A percentile compares a stretch with the other conserved stretches of the same genome.
Evolutionary conservation across 1,140 invertebrate genomes (phyloP).

Genomic region (Bursaphelenchus mucronatus): DNA sequence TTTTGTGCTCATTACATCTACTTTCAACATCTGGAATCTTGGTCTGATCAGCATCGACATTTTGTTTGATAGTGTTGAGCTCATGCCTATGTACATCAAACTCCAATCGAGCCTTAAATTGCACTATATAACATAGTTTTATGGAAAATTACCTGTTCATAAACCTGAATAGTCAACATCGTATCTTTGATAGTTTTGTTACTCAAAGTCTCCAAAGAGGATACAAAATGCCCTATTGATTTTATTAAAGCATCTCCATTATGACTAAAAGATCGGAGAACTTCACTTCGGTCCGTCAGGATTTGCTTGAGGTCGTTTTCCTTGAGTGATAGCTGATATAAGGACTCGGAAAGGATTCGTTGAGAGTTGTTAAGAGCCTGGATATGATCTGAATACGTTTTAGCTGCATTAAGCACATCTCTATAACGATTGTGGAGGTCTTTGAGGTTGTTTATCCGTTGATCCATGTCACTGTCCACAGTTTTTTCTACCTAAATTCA

Average conservation of each 20-base stretch:
- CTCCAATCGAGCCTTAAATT: slow-evolving; percentile 29
- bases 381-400: slow-evolving; percentile 14
- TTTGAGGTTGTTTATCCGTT: slow-evolving; percentile 22
- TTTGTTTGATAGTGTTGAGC: slow-evolving; percentile 18
- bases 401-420: slow-evolving; percentile 16
- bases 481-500: slow-evolving; percentile 25
- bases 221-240: slow-evolving; percentile 13
- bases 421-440: slow-evolving; percentile 22
- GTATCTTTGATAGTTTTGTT: slow-evolving; percentile 32
- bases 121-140: not conserved
- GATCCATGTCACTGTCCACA: slow-evolving; percentile 27
- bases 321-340: slow-evolving; percentile 25
- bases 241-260: slow-evolving; percentile 13
- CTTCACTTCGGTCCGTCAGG: slow-evolving; percentile 20
- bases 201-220: slow-evolving; percentile 27
- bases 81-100: slow-evolving; percentile 26
- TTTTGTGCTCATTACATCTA: slow-evolving; percentile 25
- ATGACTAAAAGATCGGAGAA: slow-evolving; percentile 11
- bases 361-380: slow-evolving; percentile 17
- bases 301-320: slow-evolving; percentile 25
- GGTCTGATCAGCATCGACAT: slow-evolving; percentile 1
- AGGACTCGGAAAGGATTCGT: slow-evolving; percentile 17
- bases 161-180: slow-evolving; percentile 17
- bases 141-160: slow-evolving; percentile 26
- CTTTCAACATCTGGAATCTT: slow-evolving; percentile 15